Evolutionary conservation across 2,797 vertebrate species (phyloP).

Genomic region (Helostoma temminkii): DNA sequence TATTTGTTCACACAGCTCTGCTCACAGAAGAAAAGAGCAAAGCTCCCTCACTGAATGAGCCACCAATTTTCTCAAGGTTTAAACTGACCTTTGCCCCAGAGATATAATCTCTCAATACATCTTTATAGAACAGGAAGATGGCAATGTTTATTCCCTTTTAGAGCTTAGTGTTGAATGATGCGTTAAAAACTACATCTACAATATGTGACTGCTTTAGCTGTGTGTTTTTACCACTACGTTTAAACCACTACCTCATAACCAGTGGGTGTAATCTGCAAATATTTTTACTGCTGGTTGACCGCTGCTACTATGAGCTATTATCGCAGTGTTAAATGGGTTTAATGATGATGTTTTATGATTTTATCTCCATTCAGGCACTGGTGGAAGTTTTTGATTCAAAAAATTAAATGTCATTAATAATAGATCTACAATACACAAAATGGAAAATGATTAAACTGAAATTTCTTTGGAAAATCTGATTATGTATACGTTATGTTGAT

Average conservation of each 20-base stretch:
- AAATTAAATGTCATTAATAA: constrained; percentile 2
- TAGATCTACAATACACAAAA: not conserved
- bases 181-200: not conserved
- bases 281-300: not conserved
- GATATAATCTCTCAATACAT: not conserved
- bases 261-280: no score
- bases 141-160: not conserved
- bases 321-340: not conserved
- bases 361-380: not conserved
- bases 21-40: not conserved
- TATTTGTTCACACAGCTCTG: not conserved
- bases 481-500: not conserved
- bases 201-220: not conserved
- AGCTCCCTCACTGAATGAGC: not conserved
- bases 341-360: not conserved
- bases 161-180: not conserved
- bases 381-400: not conserved
- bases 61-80: constrained; percentile 2
- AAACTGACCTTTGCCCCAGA: not conserved
- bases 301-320: not conserved
- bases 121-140: not conserved
- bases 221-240: no score
- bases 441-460: constrained; percentile 8
- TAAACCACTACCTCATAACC: no score
- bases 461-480: constrained; percentile 5